Evolutionary conservation across 2,888 invertebrate species (phyloP), one percentile per base, ranked within the genome.

Genomic region (Notodonta ziczac): DNA sequence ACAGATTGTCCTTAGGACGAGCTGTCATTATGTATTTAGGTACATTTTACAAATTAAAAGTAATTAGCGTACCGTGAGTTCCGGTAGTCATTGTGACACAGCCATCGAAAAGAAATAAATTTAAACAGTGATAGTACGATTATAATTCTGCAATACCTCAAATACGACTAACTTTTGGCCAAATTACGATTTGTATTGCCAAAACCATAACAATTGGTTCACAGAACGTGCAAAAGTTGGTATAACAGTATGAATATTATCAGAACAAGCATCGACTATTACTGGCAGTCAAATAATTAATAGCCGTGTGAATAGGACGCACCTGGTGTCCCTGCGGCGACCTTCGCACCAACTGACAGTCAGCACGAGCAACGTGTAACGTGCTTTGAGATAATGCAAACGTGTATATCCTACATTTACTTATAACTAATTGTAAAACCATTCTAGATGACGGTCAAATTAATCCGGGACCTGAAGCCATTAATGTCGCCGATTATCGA

Each of bases 291-390:
- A 50, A 50, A 50, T 50, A 50, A 10, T 16, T 16, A 50, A 16
- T 50, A 16, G 50, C 16, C 50, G 50, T 16, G 50, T 50, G 50
- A 50, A 16, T 6, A 48, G 16, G 50, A 2, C 50, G 16, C 50
- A 50, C 50, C 50, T 50, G 16, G 50, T 50, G 50, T 1, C 14
- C 16, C 50, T 5, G 50, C 4, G 7, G 16, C 50, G 50, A 16
- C 50, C 50, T 50, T 50, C 50, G 50, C 50, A 50, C 16, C 50
- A 50, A 9, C 50, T 50, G 50, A 16, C 16, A 8, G 50, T 50
- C 16, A 8, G 50, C 16, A 12, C 50, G 16, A 10, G 4, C 3
- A 8, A 6, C 16, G 50, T 9, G 50, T 5, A 14, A 13, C 44
- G 46, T n/a, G 46, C 13, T 40, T 24, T 2, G 35, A 6, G 35